Conservation (phyloP, 2,888 invertebrate genomes). For the Helleia helle region DNA sequence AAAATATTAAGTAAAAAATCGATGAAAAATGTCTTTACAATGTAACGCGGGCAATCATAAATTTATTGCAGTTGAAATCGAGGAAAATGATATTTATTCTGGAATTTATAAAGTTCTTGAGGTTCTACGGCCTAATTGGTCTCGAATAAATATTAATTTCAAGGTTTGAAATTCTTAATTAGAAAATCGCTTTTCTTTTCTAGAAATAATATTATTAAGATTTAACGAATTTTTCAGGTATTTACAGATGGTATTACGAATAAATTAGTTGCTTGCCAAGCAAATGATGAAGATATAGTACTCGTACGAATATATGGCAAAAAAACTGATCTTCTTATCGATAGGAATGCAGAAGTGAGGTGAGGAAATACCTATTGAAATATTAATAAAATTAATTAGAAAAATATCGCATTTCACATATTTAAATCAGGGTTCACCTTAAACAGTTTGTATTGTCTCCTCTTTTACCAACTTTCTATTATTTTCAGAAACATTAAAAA, state of each 20-base stretch:
- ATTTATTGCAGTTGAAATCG: constrained; percentile 75
- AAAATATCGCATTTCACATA: no score
- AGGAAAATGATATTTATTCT: constrained; percentile 77
- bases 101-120: constrained; percentile 80
- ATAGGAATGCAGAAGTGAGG: constrained; percentile 87
- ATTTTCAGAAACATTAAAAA: constrained; percentile 54
- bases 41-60: constrained; percentile 44
- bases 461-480: no score
- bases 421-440: no score
- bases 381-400: no score
- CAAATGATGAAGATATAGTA: constrained; percentile 70
- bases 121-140: constrained; percentile 82
- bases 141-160: constrained; percentile 74
- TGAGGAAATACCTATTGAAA: no score
- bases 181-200: no score
- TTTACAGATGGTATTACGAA: constrained; percentile 97
- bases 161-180: constrained; percentile 71
- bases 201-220: not conserved
- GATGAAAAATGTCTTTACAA: constrained; percentile 38
- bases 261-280: constrained; percentile 87
- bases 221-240: constrained; percentile 68
- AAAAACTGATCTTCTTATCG: constrained; percentile 94
- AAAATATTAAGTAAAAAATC: not conserved
- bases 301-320: constrained; percentile 93
- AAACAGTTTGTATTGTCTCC: no score